phyloP scores from a whole-genome alignment of 2,113 vertebrate genomes.

The Alligator sinensis region DNA sequence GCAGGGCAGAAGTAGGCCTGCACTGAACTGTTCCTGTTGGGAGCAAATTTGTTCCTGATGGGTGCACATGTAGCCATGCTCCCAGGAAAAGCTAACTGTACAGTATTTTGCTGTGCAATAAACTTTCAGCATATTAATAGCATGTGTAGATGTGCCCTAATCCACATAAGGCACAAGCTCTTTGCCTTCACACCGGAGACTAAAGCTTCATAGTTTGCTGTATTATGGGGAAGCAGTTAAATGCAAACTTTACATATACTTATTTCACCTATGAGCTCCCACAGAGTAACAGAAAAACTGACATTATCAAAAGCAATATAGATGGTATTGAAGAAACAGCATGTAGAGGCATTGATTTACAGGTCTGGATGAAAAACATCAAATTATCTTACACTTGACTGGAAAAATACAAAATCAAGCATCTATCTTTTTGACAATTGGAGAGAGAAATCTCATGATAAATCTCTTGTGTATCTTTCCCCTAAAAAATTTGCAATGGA shows the following conservation, averaged over 20 bases:
- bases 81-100: no score
- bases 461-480: neutral
- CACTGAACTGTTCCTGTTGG: no score
- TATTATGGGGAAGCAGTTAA: neutral
- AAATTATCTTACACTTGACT: neutral
- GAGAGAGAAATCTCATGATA: neutral
- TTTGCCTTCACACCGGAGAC: accelerated
- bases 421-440: neutral
- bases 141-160: no score
- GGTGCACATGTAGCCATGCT: no score
- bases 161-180: neutral
- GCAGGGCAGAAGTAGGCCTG: no score
- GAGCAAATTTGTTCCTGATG: no score
- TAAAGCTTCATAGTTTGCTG: neutral
- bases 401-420: neutral
- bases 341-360: neutral
- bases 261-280: neutral
- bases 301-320: neutral
- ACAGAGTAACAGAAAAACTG: neutral
- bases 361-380: neutral
- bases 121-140: no score
- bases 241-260: neutral
- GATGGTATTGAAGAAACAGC: neutral
- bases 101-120: no score
- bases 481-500: neutral